These are phyloP conservation scores for Anagrus nilaparvatae DNA, from an alignment of 1,140 invertebrate species.

Conservation along the genomic window DNA sequence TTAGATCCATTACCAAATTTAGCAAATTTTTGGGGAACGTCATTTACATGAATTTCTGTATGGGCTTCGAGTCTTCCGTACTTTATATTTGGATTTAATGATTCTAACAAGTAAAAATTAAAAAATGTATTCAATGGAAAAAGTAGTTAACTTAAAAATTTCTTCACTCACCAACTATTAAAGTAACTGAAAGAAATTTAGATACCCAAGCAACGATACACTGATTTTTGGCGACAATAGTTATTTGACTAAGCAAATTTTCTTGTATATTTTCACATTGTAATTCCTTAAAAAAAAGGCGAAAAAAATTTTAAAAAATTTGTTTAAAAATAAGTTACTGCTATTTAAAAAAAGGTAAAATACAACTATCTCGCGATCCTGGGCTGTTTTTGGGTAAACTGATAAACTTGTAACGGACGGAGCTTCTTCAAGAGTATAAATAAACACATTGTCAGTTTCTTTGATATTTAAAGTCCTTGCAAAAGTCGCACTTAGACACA, in stretches of 20 bases:
- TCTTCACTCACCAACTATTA: conserved; percentile 29
- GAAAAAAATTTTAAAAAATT: conserved; percentile 3
- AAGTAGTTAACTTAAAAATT: conserved; percentile 1
- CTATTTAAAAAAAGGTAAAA: conserved; percentile 8
- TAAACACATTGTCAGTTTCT: conserved; percentile 30
- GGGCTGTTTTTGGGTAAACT: conserved; percentile 33
- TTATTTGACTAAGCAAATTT: conserved; percentile 31
- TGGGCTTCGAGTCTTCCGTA: conserved; percentile 30
- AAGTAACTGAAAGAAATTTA: conserved; percentile 27
- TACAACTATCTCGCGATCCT: conserved; percentile 48
- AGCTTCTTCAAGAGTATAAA: conserved; percentile 21
- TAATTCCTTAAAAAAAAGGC: conserved; percentile 25
- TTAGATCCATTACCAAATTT: not conserved
- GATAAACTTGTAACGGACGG: conserved; percentile 24
- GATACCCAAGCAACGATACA: conserved; percentile 36
- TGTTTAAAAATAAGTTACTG: too few relatives aligned
- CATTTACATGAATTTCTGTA: conserved; percentile 31
- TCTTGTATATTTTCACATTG: conserved; percentile 32
- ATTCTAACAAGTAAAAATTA: conserved; percentile 21
- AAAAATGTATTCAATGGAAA: conserved; percentile 9
- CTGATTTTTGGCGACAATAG: conserved; percentile 28
- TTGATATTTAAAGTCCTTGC: conserved; percentile 32
- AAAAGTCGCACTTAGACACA: conserved; percentile 35
- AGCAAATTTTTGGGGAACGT: too few relatives aligned
- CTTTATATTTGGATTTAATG: conserved; percentile 22